These are phyloP conservation scores for Pelmatolapia mariae DNA, from an alignment of 2,113 vertebrate genomes.

Conservation along the genomic window DNA sequence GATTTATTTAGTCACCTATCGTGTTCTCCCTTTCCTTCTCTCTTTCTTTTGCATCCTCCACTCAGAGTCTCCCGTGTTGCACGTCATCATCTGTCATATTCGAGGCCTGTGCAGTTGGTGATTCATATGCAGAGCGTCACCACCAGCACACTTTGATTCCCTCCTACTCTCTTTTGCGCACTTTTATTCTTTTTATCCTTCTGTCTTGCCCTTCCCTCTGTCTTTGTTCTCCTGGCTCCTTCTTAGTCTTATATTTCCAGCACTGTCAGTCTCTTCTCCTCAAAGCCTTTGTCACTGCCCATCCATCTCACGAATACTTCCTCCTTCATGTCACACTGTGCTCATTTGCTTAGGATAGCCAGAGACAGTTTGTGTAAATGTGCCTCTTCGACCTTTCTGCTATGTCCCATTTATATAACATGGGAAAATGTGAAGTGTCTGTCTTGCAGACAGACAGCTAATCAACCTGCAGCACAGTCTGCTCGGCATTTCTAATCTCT, in stretches of 20 bases:
- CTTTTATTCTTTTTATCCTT: slow-evolving; percentile 25
- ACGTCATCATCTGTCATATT: slow-evolving; percentile 39
- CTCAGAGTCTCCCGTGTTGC: slow-evolving; percentile 10
- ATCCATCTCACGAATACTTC: slow-evolving; percentile 14
- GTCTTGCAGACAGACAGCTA: slow-evolving; percentile 23
- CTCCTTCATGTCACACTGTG: slow-evolving; percentile 1
- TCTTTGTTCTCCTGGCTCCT: slow-evolving; percentile 19
- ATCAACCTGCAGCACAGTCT: slow-evolving; percentile 11
- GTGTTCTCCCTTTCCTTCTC: neutral
- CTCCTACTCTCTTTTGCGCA: slow-evolving; percentile 25
- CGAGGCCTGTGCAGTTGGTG: slow-evolving; percentile 11
- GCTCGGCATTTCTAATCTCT: slow-evolving; percentile 10
- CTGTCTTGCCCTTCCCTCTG: slow-evolving; percentile 4
- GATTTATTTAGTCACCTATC: slow-evolving; percentile 16
- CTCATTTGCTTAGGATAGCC: slow-evolving; percentile 24
- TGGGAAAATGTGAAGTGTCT: slow-evolving; percentile 20
- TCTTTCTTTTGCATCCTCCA: neutral
- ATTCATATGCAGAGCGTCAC: slow-evolving; percentile 32
- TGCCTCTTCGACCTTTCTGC: slow-evolving; percentile 41
- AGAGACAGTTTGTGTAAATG: slow-evolving; percentile 38
- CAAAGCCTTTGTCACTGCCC: slow-evolving; percentile 13
- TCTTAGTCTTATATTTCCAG: slow-evolving; percentile 7
- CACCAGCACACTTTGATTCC: slow-evolving; percentile 12
- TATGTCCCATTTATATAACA: slow-evolving; percentile 28
- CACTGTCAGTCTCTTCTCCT: slow-evolving; percentile 18